These are phyloP conservation scores for Pangasius krempfi DNA, from an alignment of 2,797 vertebrate species.

Conservation along the genomic window DNA sequence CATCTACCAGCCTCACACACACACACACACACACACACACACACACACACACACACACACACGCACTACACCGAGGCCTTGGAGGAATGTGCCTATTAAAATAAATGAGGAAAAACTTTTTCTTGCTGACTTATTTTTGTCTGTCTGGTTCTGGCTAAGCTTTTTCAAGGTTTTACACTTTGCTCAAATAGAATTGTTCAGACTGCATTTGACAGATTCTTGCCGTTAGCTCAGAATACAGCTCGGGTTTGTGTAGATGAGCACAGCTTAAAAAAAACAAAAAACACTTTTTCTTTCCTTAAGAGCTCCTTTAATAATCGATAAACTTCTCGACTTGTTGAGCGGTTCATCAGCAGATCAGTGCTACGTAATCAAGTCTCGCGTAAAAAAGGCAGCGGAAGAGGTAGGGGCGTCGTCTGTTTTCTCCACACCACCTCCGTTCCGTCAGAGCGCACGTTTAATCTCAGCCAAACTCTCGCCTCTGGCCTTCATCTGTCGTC, in stretches of 20 bases:
- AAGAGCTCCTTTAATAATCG: not conserved
- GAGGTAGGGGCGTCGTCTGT: not conserved
- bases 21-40: not conserved
- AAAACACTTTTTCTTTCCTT: too few relatives aligned
- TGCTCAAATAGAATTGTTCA: not conserved
- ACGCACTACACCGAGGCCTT: constrained; percentile 5
- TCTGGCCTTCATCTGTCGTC: not conserved
- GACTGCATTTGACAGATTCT: not conserved
- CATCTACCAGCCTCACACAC: not conserved
- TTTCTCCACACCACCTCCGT: not conserved
- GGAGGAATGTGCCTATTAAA: constrained; percentile 3
- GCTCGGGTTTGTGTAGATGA: not conserved
- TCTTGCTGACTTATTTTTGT: not conserved
- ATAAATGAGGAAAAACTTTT: constrained; percentile 15
- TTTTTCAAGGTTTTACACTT: not conserved
- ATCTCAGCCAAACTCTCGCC: not conserved
- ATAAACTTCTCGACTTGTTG: not conserved
- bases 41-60: constrained; percentile 22
- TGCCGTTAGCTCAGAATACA: too few relatives aligned
- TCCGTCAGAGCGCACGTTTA: rapidly evolving
- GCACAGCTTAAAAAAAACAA: not conserved
- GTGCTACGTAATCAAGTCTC: not conserved
- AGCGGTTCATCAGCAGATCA: not conserved
- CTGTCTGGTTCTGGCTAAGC: not conserved
- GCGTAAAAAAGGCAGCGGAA: not conserved